A percentile compares a stretch with the other conserved stretches of the same genome.
These are phyloP conservation scores for Larimichthys polyactis DNA, from an alignment of 2,113 vertebrate species.

Conservation along the genomic window DNA sequence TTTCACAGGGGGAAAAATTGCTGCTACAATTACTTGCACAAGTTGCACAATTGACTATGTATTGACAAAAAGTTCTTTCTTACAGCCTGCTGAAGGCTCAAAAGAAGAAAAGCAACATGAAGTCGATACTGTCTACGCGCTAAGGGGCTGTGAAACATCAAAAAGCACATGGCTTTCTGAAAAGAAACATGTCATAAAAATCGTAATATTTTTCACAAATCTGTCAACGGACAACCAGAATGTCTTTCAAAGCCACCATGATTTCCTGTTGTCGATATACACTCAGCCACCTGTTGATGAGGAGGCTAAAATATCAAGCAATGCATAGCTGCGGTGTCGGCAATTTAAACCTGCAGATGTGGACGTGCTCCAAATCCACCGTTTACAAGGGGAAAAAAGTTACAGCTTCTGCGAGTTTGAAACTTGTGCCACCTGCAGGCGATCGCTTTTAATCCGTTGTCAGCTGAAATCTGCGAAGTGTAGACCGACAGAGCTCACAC, in stretches of 20 bases:
- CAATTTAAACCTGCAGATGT: background rate
- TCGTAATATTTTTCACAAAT: background rate
- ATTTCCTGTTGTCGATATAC: background rate
- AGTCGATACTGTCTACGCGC: background rate
- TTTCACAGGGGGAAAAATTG: background rate
- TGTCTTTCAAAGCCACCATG: background rate
- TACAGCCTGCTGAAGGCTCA: background rate
- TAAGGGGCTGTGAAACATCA: background rate
- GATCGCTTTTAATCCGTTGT: no score
- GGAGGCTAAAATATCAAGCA: background rate
- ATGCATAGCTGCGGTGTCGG: background rate
- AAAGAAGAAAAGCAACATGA: background rate
- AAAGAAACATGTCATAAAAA: background rate
- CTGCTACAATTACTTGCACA: background rate
- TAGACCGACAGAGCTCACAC: background rate
- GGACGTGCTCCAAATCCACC: background rate
- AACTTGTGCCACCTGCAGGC: background rate
- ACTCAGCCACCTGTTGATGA: background rate
- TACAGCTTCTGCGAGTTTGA: background rate
- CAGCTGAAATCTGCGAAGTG: background rate
- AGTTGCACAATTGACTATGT: constrained; percentile 15
- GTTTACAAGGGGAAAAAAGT: background rate
- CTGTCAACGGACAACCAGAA: background rate
- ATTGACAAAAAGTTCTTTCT: background rate
- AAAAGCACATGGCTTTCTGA: background rate